Conservation (phyloP, 2,113 vertebrate species). For the Phylloscopus trochiloides region DNA sequence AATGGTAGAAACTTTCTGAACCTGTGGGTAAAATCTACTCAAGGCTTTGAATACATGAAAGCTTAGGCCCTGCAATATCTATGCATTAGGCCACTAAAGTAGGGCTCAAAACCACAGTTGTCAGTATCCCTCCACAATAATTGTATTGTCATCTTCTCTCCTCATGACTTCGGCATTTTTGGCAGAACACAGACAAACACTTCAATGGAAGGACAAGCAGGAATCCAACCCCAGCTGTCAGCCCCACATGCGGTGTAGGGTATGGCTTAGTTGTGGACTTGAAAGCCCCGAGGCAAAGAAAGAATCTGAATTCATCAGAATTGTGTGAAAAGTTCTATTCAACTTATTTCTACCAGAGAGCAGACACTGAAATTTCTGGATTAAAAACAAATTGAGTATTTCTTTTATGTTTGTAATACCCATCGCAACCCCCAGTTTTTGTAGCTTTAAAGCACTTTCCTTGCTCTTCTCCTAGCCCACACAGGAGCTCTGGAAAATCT, state of each 20-base stretch:
- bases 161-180: not conserved
- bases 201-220: not conserved
- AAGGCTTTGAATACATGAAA: not conserved
- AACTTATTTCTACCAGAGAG: not conserved
- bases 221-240: not conserved
- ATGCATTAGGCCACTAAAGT: not conserved
- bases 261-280: not conserved
- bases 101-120: not conserved
- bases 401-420: not conserved
- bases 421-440: not conserved
- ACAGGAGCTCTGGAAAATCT: not conserved
- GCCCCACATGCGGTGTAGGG: not conserved
- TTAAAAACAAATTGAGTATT: not conserved
- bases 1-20: not conserved
- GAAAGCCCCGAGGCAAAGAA: not conserved
- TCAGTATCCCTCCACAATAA: not conserved
- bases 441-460: not conserved
- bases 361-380: not conserved
- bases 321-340: not conserved
- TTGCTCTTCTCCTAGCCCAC: not conserved
- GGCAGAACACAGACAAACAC: not conserved
- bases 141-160: not conserved
- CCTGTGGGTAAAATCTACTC: not conserved
- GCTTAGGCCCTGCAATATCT: not conserved
- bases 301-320: not conserved